phyloP scores from a whole-genome alignment of 2,888 invertebrate genomes.

The Raillietiella orientalis region DNA sequence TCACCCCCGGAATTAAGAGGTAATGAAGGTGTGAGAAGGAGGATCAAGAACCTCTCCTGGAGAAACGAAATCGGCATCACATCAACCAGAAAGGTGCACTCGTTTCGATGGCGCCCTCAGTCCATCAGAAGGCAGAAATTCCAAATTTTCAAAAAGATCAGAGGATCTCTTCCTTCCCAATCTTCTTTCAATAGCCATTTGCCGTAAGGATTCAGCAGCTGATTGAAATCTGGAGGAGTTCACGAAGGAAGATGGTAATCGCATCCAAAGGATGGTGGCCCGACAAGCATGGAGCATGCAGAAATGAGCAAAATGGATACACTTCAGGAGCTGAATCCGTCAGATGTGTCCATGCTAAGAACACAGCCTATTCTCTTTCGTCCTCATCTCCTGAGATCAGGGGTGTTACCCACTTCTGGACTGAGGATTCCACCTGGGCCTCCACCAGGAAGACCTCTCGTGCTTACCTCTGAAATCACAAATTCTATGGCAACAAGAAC shows the following conservation, averaged over 20 bases:
- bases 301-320: no score
- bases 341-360: no score
- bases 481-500: constrained; percentile 11
- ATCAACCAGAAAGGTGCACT: background rate
- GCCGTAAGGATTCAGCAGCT: constrained; percentile 16
- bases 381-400: constrained; percentile 17
- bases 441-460: constrained; percentile 20
- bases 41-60: no score
- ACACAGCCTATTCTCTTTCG: constrained; percentile 19
- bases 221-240: constrained; percentile 73
- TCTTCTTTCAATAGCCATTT: constrained; percentile 1
- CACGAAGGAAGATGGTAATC: constrained; percentile 61
- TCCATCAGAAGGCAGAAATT: constrained; percentile 65
- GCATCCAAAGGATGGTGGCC: constrained; percentile 27
- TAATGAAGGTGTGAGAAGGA: constrained; percentile 17
- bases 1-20: constrained; percentile 38
- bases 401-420: constrained; percentile 14
- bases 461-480: no score
- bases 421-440: constrained; percentile 21
- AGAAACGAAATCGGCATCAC: no score
- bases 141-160: background rate
- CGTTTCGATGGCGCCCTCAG: constrained; percentile 11
- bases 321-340: no score
- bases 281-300: no score
- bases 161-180: background rate